Percentiles rank a stretch among this genome's conserved stretches.
These are phyloP conservation scores for Microtus oregoni DNA, from an alignment of 2,113 vertebrate species.

Conservation along the genomic window DNA sequence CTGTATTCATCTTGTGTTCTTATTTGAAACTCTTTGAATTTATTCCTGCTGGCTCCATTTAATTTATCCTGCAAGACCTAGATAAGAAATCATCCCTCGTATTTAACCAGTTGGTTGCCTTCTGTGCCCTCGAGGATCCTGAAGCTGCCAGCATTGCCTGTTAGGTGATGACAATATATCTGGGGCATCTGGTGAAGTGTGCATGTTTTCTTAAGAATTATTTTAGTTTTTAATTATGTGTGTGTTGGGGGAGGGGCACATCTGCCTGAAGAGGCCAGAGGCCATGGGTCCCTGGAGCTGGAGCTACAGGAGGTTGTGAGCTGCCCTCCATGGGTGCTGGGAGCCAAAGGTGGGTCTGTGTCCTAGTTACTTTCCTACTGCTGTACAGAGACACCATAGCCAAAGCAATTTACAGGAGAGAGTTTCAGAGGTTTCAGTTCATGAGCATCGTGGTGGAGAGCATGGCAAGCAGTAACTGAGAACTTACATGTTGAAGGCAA, in stretches of 20 bases:
- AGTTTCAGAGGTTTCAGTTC: not conserved
- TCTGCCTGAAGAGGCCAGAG: not conserved
- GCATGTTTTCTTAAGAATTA: not conserved
- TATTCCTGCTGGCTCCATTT: not conserved
- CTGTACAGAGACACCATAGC: not conserved
- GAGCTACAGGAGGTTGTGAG: not conserved
- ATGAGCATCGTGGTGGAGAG: fast-evolving
- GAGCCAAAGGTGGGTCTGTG: not conserved
- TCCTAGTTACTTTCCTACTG: not conserved
- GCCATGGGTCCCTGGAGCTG: not conserved
- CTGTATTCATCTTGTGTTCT: not conserved
- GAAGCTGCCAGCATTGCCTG: not conserved
- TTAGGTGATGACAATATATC: fast-evolving
- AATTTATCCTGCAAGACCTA: not conserved
- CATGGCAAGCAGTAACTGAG: not conserved
- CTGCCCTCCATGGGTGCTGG: not conserved
- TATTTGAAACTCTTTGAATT: not conserved
- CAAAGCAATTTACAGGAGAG: not conserved
- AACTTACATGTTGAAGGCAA: not conserved
- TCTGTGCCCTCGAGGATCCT: not conserved
- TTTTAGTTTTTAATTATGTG: not conserved
- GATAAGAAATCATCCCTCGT: not conserved
- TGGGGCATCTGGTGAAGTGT: not conserved
- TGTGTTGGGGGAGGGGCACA: not conserved
- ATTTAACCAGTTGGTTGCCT: not conserved